Evolutionary conservation across 1,140 invertebrate species (phyloP), one percentile per base, ranked within the genome.

Genomic region (Eriosoma lanigerum): DNA sequence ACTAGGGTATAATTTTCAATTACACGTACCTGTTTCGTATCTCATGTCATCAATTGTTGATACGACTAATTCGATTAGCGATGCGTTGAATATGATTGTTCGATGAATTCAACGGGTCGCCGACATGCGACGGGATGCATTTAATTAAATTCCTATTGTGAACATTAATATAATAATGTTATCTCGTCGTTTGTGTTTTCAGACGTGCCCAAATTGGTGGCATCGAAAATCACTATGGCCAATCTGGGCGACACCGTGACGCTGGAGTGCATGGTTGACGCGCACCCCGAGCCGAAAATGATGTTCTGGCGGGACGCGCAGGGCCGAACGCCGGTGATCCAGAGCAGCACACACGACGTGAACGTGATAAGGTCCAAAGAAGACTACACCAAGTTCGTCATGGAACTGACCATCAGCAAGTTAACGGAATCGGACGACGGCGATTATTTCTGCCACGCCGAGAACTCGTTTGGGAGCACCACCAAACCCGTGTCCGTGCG

Each of bases 361-460:
- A 87, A 88, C 24, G 75, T 78, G 46, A 81, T 82, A 46, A 85
- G 86, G 19, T 87, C 88, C 64, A 87, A 88, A 83, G 90, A 91
- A 86, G 87, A 88, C 76, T 84, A 88, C 68, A 89, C 89, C 38
- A 90, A 90, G 81, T 93, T 91, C 84, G 88, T 89, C 3, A 93
- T 93, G 90, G 88, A 89, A 13, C 84, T 94, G 44, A 90, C 89
- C 78, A 93, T 94, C 78, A 90, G 89, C 83, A 90, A 90, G 83
- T 89, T 93, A 81, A 86, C 88, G 24, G 89, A 91, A 75, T 85
- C 88, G 52, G 92, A 93, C 85, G 90, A 90, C 52, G 92, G 92
- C 0, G 91, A 92, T 68, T 94, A 93, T 85, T 93, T 89, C 86
- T 94, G 93, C 82, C 91, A 93, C 85, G 93, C 92, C 1, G 91